These are phyloP conservation scores for Drosophila aff. DNA, from an alignment of 1,140 invertebrate species.

Conservation along the genomic window DNA sequence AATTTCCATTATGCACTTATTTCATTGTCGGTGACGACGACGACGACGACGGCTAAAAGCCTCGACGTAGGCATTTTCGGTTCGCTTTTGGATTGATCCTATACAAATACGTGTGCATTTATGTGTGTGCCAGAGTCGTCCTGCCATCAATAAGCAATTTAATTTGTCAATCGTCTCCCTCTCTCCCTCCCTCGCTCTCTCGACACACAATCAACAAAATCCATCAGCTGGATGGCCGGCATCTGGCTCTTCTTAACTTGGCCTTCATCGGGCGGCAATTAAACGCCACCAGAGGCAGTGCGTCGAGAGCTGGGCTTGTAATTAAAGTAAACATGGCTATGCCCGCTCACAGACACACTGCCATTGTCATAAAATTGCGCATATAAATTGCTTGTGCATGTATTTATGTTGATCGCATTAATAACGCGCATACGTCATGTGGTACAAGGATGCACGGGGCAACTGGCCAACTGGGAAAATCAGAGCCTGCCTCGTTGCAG, in stretches of 20 bases:
- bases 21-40: conserved; percentile 54
- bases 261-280: conserved; percentile 60
- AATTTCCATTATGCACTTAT: conserved; percentile 83
- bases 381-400: conserved; percentile 70
- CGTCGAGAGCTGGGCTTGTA: conserved; percentile 48
- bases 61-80: conserved; percentile 51
- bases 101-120: conserved; percentile 3
- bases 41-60: conserved; percentile 54
- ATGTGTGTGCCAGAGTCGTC: neutral
- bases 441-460: conserved; percentile 36
- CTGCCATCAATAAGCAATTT: conserved; percentile 82
- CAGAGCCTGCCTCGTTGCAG: conserved; percentile 1
- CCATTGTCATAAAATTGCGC: conserved; percentile 74
- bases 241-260: conserved; percentile 34
- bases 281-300: conserved; percentile 44
- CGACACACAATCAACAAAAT: conserved; percentile 74
- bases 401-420: conserved; percentile 72
- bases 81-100: conserved; percentile 18
- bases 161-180: conserved; percentile 73
- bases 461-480: conserved; percentile 10
- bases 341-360: conserved; percentile 7
- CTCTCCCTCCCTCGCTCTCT: neutral
- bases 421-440: conserved; percentile 75
- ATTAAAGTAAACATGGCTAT: conserved; percentile 73
- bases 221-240: conserved; percentile 48